A percentile compares a stretch with the other conserved stretches of the same genome.
These are phyloP conservation scores for Lampris incognitus DNA, from an alignment of 2,113 vertebrate species.

Conservation along the genomic window DNA sequence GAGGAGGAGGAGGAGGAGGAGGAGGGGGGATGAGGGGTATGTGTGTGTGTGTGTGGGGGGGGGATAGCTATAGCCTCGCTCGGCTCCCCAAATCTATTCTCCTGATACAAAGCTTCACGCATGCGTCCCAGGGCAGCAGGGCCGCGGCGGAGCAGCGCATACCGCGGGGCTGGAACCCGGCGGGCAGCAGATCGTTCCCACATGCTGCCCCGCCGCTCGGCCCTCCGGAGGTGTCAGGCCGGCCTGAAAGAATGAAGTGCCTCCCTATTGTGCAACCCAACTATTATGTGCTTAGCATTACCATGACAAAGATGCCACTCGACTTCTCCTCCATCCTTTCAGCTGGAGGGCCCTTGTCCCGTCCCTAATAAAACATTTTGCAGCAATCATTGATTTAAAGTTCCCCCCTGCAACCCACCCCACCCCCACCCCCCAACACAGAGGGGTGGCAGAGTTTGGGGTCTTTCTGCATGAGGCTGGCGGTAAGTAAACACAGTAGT, in stretches of 20 bases:
- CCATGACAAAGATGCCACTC: slow-evolving; percentile 99
- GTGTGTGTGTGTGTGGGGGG: slow-evolving; percentile 7
- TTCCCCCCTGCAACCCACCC: slow-evolving; percentile 75
- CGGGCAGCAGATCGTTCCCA: slow-evolving; percentile 97
- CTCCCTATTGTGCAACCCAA: slow-evolving; percentile 93
- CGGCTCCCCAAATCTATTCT: slow-evolving; percentile 53
- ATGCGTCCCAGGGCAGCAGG: slow-evolving; percentile 15
- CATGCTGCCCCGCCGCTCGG: slow-evolving; percentile 97
- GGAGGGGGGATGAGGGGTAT: too few relatives aligned
- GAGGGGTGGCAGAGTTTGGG: slow-evolving; percentile 76
- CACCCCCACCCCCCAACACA: slow-evolving; percentile 47
- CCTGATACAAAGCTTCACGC: slow-evolving; percentile 58
- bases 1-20: slow-evolving; percentile 8
- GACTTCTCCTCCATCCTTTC: slow-evolving; percentile 98
- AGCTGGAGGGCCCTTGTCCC: slow-evolving; percentile 93
- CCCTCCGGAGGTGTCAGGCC: slow-evolving; percentile 97
- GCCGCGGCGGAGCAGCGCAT: slow-evolving; percentile 69
- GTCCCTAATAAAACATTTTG: slow-evolving; percentile 98
- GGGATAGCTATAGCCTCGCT: slow-evolving; percentile 8
- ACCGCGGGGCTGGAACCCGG: slow-evolving; percentile 83
- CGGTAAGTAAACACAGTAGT: neutral
- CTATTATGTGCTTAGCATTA: slow-evolving; percentile 99
- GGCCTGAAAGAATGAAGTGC: slow-evolving; percentile 99
- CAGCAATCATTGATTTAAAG: slow-evolving; percentile 97
- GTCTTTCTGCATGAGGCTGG: neutral